Evolutionary conservation across 1,140 invertebrate genomes (phyloP).

Genomic region (Oedothorax gibbosus): DNA sequence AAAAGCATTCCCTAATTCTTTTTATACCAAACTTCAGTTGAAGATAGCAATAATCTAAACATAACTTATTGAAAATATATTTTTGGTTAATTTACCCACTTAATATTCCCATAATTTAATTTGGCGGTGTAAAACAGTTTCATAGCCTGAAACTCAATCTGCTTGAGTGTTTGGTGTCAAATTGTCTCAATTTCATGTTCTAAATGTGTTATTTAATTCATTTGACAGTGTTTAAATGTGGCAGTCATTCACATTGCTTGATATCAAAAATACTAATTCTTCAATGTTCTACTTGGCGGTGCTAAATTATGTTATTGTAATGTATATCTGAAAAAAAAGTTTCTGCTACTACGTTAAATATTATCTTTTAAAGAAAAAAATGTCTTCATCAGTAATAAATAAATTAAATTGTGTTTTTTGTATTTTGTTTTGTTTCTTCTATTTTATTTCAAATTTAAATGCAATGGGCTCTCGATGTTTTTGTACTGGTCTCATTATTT

Average conservation of each 20-base stretch:
- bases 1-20: slow-evolving; percentile 58
- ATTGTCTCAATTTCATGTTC: slow-evolving; percentile 2
- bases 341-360: slow-evolving; percentile 19
- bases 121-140: no score
- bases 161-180: neutral
- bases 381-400: slow-evolving; percentile 49
- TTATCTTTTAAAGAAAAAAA: slow-evolving; percentile 36
- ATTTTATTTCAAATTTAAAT: neutral
- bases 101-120: no score
- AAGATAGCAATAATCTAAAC: neutral
- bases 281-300: no score
- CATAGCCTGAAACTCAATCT: neutral
- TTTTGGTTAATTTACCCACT: no score
- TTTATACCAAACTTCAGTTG: slow-evolving; percentile 31
- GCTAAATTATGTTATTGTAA: no score
- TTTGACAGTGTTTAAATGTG: neutral
- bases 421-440: slow-evolving; percentile 31
- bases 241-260: no score
- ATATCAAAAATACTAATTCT: no score
- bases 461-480: no score
- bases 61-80: no score
- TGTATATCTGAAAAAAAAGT: neutral
- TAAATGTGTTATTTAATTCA: slow-evolving; percentile 9
- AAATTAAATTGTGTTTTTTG: slow-evolving; percentile 54
- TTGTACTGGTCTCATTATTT: no score